Base-by-base conservation (phyloP, 2,113 vertebrate genomes). In the Percina caprodes region DNA sequence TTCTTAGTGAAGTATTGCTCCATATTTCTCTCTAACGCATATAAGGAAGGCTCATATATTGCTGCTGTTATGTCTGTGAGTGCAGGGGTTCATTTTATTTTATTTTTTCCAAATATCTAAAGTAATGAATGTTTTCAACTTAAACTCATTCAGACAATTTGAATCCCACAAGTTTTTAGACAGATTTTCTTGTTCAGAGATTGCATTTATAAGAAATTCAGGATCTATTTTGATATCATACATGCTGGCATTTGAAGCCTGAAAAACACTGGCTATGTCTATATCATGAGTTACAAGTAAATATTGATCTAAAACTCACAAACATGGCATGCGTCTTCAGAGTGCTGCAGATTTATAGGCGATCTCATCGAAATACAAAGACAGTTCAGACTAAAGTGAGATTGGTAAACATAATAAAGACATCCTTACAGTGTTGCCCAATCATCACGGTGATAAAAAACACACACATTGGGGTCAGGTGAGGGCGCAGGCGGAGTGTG, bases 401-500 rank as follows among this genome's bases (percentile, higher is more conserved):
- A 75, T 35, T 35, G 48, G 51, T 72, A 24, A 42, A 39, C 8
- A 66, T 5, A 9, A 76, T 74, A 71, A 80, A 63, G 30, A 54
- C 52, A 42, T 11, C 39, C 39, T 10, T 3, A 16, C 14, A 58
- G 54, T 23, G 26, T 16, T 69, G 72, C 13, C 79, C 26, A 69
- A 24, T 77, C 76, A 56, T 82, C 77, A 6, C 71, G 0, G 9
- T 63, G 42, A 73, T 48, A 39, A 72, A 90, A 59, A 84, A 84
- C 86, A 73, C 72, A 68, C 79, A 87, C 83, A 81, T 26, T 30
- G 16, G 86, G 79, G 88, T 91, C 81, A 89, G 82, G 69, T 67
- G 49, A 71, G 86, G 89, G 61, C 67, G 30, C 67, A 54, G 66
- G 51, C 62, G 48, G 79, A 68, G 82, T 80, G 85, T 85, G 87